Conservation (phyloP, 2,797 vertebrate genomes). For the Xiphorhynchus erythropygius region DNA sequence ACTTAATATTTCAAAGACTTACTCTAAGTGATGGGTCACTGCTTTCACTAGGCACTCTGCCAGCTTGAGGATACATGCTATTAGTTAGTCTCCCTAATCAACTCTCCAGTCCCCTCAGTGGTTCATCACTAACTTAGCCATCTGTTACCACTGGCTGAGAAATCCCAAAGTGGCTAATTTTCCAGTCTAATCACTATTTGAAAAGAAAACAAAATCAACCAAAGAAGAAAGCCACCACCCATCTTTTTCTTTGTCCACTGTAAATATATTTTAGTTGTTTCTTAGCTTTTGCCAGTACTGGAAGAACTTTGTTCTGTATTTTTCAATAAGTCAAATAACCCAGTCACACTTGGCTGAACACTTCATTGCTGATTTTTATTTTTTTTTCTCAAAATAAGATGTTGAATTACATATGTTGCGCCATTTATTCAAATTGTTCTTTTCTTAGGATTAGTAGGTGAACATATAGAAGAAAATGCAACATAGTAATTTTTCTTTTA, state of each 20-base stretch:
- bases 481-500: neutral
- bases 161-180: slow-evolving; percentile 32
- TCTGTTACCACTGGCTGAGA: slow-evolving; percentile 47
- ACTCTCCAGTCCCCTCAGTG: slow-evolving; percentile 14
- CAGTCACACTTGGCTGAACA: neutral
- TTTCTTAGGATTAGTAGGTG: neutral
- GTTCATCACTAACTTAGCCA: slow-evolving; percentile 44
- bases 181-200: slow-evolving; percentile 35
- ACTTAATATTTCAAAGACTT: slow-evolving; percentile 43
- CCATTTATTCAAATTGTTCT: neutral
- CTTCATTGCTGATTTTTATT: neutral
- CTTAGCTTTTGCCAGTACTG: neutral
- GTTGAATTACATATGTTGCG: neutral
- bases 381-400: neutral
- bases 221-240: neutral
- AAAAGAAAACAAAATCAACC: neutral
- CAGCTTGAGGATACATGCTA: neutral
- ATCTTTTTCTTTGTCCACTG: neutral
- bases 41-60: slow-evolving; percentile 28
- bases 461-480: neutral
- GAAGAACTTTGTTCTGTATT: neutral
- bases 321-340: neutral
- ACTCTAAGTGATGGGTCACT: neutral
- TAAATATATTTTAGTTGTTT: neutral
- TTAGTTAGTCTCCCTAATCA: slow-evolving; percentile 42